Evolutionary conservation across 2,797 vertebrate species (phyloP), one percentile per base, ranked within the genome.

Genomic region (Sciurus carolinensis): DNA sequence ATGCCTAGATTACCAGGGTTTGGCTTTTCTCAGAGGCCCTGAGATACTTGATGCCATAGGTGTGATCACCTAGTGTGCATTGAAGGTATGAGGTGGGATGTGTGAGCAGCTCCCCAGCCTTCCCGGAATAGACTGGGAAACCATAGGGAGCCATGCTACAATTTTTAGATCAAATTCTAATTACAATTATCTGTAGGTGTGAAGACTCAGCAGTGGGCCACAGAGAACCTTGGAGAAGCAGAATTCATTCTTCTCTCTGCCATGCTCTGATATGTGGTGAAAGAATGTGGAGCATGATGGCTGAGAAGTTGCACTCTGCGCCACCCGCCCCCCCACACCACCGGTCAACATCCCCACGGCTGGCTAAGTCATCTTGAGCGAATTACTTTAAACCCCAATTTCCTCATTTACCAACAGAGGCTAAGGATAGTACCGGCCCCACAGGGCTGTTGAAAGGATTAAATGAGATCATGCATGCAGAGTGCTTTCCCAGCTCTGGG

Each of bases 101-200:
- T 72, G 24, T 73, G 62, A 85, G 28, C 15, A 73, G 36, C 50
- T 76, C 62, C 42, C 33, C 52, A 62, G 26, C 24, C 20, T 59
- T 3, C 83, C 28, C 12, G 33, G 42, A 72, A 28, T 11, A 83
- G 42, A 75, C 39, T 72, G 47, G 18, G 5, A 42, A 52, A 62
- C 44, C 20, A 14, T 54, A 36, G 52, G 62, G 24, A 93, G n/a
- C 54, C 69, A 11, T 3, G 47, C 62, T 72, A 10, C 18, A 87
- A 11, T 36, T 67, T 95, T 91, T 33, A 79, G 52, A 47, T 86
- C 90, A 71, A 28, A 81, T 94, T 91, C 57, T 47, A 81, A 42
- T 89, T 50, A 66, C 64, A 91, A 83, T 76, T 92, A 50, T 76
- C 90, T 88, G 17, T 57, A 62, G 33, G 69, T 83, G 47, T 87